A percentile compares a stretch with the other conserved stretches of the same genome.
Conservation (phyloP, 2,888 invertebrate genomes). For the Nudaria mundana region DNA sequence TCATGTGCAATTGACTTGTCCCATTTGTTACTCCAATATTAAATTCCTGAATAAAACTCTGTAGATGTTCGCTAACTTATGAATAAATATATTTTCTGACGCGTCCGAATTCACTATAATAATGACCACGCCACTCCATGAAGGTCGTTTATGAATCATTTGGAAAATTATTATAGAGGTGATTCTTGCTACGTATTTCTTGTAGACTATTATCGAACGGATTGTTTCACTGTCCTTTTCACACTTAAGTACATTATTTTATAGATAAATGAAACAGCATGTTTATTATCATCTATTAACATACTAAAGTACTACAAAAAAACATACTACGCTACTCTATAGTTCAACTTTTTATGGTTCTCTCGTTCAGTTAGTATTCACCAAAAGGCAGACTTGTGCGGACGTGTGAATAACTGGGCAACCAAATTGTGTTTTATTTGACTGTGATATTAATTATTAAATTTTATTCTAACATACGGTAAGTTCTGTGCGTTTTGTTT, state of each 20-base stretch:
- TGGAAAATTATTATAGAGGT: conserved; percentile 21
- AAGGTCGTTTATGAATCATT: conserved; percentile 19
- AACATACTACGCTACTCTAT: no score
- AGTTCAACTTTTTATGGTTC: no score
- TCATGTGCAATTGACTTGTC: no score
- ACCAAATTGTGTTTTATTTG: conserved; percentile 14
- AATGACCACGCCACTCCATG: conserved; percentile 10
- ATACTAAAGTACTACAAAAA: conserved; percentile 16
- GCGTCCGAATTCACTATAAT: conserved; percentile 9
- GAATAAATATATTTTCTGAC: not conserved
- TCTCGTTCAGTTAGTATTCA: no score
- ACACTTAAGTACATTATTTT: no score
- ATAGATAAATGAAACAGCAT: conserved; percentile 12
- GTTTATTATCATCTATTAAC: conserved; percentile 15
- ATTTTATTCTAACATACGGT: conserved; percentile 22
- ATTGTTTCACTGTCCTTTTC: no score
- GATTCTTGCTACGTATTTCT: no score
- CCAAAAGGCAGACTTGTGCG: conserved; percentile 6
- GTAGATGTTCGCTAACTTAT: no score
- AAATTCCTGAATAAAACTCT: no score
- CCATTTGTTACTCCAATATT: no score
- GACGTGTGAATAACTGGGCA: no score
- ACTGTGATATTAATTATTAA: conserved; percentile 37
- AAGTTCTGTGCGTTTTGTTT: conserved; percentile 9
- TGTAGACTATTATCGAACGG: no score